Base-by-base conservation (phyloP, 2,888 invertebrate genomes). In the Drepana falcataria region DNA sequence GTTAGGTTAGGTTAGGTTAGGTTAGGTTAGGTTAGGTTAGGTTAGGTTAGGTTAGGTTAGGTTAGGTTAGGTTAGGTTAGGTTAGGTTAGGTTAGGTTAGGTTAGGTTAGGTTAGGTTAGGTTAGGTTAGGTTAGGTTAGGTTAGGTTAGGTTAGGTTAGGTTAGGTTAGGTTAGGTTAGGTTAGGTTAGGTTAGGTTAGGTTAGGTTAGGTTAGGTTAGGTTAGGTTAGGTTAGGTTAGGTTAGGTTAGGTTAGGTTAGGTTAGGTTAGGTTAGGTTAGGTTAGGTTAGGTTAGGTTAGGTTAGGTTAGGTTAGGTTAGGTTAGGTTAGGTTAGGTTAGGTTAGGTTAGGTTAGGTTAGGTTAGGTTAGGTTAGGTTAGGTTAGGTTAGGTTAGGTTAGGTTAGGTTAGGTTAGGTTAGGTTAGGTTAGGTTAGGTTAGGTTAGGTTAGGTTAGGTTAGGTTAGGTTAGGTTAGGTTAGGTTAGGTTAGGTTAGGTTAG, bases 211-310 rank as follows among this genome's bases (percentile, higher is more conserved):
- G 51, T 51, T 51, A 51, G 51, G 51, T 51, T 40, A 49, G 51
- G 51, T 51, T 51, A 51, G 51, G 56, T 56, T 53, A 56, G 56
- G 56, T 56, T 56, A 56, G 56, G 56, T 56, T 53, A 56, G 56
- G 56, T 56, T 56, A 56, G 56, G 56, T 56, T 53, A 56, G 56
- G 56, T 56, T 56, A 56, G 56, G 56, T 56, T 53, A 56, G 56
- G 56, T 56, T 56, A 56, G 56, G 56, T 56, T 53, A 56, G 56
- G 56, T 56, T 56, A 56, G 56, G 56, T 56, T 53, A 56, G 56
- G 56, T 56, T 56, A 56, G 56, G 56, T 56, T 53, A 56, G 56
- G 56, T 56, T 56, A 56, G 56, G 56, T 56, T 53, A 55, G 56
- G 56, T 56, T 56, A 56, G 56, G 56, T 56, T 48, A 48, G 56